Base-by-base conservation (phyloP, 1,140 invertebrate species). In the Brachionus sp. region DNA sequence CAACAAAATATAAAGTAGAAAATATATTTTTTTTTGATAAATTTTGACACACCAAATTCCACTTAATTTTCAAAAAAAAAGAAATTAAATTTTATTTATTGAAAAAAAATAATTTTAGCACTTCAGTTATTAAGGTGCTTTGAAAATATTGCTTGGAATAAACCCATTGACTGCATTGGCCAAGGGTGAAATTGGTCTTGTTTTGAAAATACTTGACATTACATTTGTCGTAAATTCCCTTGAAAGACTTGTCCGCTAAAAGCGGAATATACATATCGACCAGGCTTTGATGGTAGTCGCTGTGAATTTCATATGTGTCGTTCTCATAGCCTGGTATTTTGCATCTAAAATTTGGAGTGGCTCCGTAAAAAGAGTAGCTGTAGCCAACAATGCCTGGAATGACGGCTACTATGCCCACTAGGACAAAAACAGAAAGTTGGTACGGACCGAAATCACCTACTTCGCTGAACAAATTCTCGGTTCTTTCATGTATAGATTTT, bases 21-120 rank as follows among this genome's bases (percentile, higher is more conserved):
- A 82, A 66, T 10, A 82, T 35, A n/a, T 39, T 68, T 37, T 50
- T 68, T 44, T 16, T 82, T 5, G 39, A 3, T 33, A 25, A 44
- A 37, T 57, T 44, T 29, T 82, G 29, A 25, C 80, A 82, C 7
- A 82, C 64, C 10, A 82, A 57, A 42, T 82, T 66, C 80, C 80
- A 82, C 57, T 70, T 29, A 12, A 42, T 37, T n/a, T n/a, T n/a
- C n/a, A 35, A 42, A 35, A 73, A 25, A 37, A 4, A 39, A 5
- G 19, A 73, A 39, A 1, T 39, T 6, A 42, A 73, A 73, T 3
- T 66, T 29, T 29, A 66, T 35, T 25, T 62, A 9, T 25, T 16
- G 1, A 57, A 62, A 62, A 62, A 29, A 29, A 29, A 2, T 3
- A 23, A 23, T 23, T 9, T 23, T 23, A 25, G 16, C 16, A 70